phyloP scores from a whole-genome alignment of 2,113 vertebrate species.

The Atrichornis clamosus region DNA sequence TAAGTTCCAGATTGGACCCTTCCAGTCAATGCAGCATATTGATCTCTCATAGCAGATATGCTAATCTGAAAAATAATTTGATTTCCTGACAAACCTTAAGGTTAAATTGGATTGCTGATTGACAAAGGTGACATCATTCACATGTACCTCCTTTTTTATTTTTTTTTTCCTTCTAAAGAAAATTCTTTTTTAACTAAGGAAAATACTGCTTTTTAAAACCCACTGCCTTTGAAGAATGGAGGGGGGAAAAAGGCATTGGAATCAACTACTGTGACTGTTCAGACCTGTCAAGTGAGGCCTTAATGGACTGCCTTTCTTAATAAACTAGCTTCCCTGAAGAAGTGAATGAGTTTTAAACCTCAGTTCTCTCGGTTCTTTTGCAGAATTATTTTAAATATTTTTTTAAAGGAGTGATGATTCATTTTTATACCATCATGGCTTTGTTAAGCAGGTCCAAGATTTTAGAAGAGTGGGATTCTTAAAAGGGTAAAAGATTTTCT shows the following conservation, averaged over 20 bases:
- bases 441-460: neutral
- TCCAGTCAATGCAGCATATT: slow-evolving; percentile 27
- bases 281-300: neutral
- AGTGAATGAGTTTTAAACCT: neutral
- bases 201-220: neutral
- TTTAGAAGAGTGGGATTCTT: neutral
- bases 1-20: neutral
- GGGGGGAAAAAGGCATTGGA: neutral
- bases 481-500: neutral
- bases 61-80: neutral
- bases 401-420: neutral
- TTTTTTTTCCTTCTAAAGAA: neutral
- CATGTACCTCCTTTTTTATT: neutral
- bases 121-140: neutral
- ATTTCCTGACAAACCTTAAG: slow-evolving; percentile 6
- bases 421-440: neutral
- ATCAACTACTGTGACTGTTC: neutral
- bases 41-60: slow-evolving; percentile 24
- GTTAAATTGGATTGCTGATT: slow-evolving; percentile 28
- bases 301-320: neutral
- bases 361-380: neutral
- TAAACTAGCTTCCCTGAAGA: neutral
- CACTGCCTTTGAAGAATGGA: neutral
- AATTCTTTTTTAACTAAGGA: neutral
- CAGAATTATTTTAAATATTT: neutral